Evolutionary conservation across 2,113 vertebrate species (phyloP).

Genomic region (Vulpes vulpes): DNA sequence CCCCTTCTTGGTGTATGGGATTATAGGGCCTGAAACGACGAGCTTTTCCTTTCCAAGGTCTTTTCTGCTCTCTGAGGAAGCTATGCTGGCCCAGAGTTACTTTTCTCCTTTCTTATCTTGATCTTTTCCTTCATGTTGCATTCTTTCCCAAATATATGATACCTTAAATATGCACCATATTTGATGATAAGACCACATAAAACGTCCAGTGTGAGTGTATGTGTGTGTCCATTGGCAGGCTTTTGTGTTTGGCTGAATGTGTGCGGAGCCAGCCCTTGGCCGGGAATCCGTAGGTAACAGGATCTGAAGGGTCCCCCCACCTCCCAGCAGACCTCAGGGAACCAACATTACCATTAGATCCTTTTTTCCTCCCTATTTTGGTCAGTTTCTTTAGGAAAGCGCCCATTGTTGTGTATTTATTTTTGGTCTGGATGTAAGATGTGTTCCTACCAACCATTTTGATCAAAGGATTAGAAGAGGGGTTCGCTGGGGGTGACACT

Average conservation of each 20-base stretch:
- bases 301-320: not conserved
- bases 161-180: not conserved
- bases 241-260: not conserved
- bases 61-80: not conserved
- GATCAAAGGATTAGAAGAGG: not conserved
- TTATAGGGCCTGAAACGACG: not conserved
- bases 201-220: not conserved
- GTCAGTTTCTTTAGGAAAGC: not conserved
- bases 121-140: not conserved
- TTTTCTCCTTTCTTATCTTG: not conserved
- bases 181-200: not conserved
- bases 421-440: conserved; percentile 31
- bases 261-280: not conserved
- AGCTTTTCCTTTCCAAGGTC: not conserved
- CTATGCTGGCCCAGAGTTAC: not conserved
- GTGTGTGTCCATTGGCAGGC: not conserved
- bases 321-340: not conserved
- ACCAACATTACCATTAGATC: not conserved
- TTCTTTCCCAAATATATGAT: not conserved
- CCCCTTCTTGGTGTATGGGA: not conserved
- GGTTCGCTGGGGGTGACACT: too few relatives aligned
- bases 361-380: not conserved
- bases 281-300: not conserved
- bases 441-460: not conserved
- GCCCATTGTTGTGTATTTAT: not conserved